Evolutionary conservation across 2,888 invertebrate genomes (phyloP).

Genomic region (Halictus ligatus): DNA sequence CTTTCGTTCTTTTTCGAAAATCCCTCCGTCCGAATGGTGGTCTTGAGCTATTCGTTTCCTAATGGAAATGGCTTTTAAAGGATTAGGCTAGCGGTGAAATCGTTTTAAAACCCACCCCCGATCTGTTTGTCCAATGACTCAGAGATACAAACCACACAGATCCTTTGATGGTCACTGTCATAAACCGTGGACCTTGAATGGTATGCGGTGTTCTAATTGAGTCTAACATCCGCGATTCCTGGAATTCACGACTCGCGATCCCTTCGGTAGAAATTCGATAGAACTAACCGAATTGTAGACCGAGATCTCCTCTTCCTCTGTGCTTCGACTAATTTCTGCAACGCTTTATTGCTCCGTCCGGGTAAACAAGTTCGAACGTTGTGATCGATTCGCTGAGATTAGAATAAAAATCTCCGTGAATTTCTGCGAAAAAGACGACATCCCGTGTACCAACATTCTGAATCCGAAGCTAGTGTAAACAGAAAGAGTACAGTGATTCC

Average conservation of each 20-base stretch:
- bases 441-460: no score
- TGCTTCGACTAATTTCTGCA: background rate
- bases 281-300: slow-evolving; percentile 8
- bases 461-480: no score
- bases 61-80: background rate
- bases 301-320: background rate
- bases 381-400: no score
- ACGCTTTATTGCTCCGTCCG: background rate
- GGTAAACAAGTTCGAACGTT: background rate
- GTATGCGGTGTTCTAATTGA: slow-evolving; percentile 8
- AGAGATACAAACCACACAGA: background rate
- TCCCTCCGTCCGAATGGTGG: no score
- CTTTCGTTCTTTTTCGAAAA: no score
- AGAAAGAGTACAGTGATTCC: no score
- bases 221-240: slow-evolving; percentile 1
- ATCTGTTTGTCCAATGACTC: background rate
- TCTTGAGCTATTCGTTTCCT: background rate
- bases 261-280: slow-evolving; percentile 13
- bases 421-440: no score
- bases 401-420: no score
- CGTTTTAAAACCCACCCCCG: background rate
- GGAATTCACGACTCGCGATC: slow-evolving; percentile 14
- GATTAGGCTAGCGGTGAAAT: background rate
- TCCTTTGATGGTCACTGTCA: slow-evolving; percentile 3
- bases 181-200: background rate